A percentile compares a stretch with the other conserved stretches of the same genome.
phyloP scores from a whole-genome alignment of 1,140 invertebrate species.

The Drosophila malerkotliana region DNA sequence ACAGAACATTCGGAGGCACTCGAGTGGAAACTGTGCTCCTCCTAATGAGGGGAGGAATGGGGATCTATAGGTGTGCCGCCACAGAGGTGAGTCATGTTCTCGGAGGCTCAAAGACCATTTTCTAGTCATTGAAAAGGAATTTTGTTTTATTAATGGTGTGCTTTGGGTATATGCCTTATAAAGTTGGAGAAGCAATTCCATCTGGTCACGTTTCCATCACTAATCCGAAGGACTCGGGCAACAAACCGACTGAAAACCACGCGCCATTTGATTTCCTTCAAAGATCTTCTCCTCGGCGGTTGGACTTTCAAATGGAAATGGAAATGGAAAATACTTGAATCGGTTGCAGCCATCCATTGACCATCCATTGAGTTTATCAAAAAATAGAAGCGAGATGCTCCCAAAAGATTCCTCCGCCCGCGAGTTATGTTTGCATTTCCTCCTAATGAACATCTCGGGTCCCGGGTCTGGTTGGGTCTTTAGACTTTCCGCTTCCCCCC shows the following conservation, averaged over 20 bases:
- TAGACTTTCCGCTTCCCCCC: constrained; percentile 23
- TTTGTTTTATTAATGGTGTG: neutral
- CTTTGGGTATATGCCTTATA: no score
- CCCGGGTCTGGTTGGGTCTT: neutral
- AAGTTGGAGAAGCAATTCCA: constrained; percentile 4
- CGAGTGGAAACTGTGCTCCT: constrained; percentile 69
- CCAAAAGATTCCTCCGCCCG: constrained; percentile 30
- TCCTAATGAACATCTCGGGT: constrained; percentile 35
- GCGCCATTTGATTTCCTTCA: constrained; percentile 69
- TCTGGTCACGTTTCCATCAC: constrained; percentile 37
- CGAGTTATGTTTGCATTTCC: constrained; percentile 26
- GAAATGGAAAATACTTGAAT: constrained; percentile 20
- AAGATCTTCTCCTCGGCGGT: neutral
- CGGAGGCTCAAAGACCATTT: neutral
- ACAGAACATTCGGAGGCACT: constrained; percentile 75
- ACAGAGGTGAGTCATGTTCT: constrained; percentile 16
- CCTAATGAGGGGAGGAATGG: constrained; percentile 53
- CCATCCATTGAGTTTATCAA: constrained; percentile 36
- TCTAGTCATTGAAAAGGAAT: constrained; percentile 22
- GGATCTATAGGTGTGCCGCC: constrained; percentile 9
- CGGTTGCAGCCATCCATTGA: constrained; percentile 30
- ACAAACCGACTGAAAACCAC: constrained; percentile 51
- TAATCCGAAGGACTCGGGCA: constrained; percentile 36
- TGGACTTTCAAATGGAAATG: constrained; percentile 38
- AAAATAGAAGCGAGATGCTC: constrained; percentile 41